These are phyloP conservation scores for Melinaea menophilus DNA, from an alignment of 2,888 invertebrate species.

Conservation along the genomic window DNA sequence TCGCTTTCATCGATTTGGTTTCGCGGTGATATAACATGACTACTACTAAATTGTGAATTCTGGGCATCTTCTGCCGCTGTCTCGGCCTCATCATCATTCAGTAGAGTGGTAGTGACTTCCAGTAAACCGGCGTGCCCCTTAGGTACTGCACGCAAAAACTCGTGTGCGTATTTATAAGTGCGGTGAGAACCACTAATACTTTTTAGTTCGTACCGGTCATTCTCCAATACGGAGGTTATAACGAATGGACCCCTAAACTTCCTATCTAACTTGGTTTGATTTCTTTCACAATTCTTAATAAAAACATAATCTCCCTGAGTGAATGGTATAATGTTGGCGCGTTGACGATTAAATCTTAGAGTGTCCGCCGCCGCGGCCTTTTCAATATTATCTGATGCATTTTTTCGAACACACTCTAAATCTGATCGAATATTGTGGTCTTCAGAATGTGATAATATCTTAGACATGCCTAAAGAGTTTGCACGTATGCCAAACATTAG, in stretches of 20 bases:
- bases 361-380: constrained; percentile 11
- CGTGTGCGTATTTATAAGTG: constrained; percentile 29
- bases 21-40: too few relatives aligned
- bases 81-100: too few relatives aligned
- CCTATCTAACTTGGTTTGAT: constrained; percentile 30
- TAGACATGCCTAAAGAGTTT: constrained; percentile 5
- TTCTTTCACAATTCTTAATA: constrained; percentile 30
- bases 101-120: neutral
- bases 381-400: constrained; percentile 12
- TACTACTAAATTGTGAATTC: too few relatives aligned
- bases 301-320: constrained; percentile 20
- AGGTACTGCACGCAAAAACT: constrained; percentile 30
- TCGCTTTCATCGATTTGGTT: too few relatives aligned
- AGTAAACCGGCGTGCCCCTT: constrained; percentile 9
- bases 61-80: too few relatives aligned
- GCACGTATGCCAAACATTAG: neutral
- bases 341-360: constrained; percentile 13
- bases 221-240: constrained; percentile 18
- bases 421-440: neutral
- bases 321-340: too few relatives aligned
- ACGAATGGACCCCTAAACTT: constrained; percentile 29
- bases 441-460: neutral
- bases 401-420: constrained; percentile 9
- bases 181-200: constrained; percentile 22
- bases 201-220: constrained; percentile 28